Evolutionary conservation across 1,140 invertebrate genomes (phyloP).

Genomic region (Belonocnema kinseyi): DNA sequence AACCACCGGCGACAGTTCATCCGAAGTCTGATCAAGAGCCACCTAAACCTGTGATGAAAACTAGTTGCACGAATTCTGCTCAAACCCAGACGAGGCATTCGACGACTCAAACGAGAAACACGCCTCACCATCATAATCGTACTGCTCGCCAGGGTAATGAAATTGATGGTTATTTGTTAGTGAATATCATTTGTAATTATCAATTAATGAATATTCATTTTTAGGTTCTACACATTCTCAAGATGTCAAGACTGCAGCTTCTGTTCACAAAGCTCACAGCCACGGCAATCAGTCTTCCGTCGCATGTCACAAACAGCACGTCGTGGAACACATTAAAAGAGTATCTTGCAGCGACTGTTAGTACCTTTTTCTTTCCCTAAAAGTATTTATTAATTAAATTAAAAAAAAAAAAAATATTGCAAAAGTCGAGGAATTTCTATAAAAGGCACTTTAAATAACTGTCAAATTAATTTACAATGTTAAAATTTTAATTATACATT

Average conservation of each 20-base stretch:
- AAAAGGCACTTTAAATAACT: too few relatives aligned
- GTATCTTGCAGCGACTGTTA: constrained; percentile 73
- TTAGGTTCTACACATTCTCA: constrained; percentile 65
- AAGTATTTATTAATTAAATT: constrained; percentile 5
- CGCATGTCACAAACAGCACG: constrained; percentile 71
- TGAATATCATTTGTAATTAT: not conserved
- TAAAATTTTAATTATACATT: too few relatives aligned
- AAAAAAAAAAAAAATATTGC: too few relatives aligned
- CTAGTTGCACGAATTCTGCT: constrained; percentile 46
- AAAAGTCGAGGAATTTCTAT: too few relatives aligned
- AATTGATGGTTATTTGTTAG: constrained; percentile 30
- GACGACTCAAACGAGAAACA: constrained; percentile 68
- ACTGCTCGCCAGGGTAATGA: constrained; percentile 57
- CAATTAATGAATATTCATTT: constrained; percentile 17
- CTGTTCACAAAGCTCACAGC: constrained; percentile 59
- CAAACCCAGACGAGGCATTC: constrained; percentile 70
- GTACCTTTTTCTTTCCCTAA: constrained; percentile 49
- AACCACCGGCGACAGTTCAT: constrained; percentile 38
- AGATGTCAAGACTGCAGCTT: constrained; percentile 58
- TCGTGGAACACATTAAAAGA: constrained; percentile 74
- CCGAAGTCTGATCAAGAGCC: constrained; percentile 41
- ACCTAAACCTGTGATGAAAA: constrained; percentile 43
- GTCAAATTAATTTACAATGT: too few relatives aligned
- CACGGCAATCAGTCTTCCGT: constrained; percentile 65
- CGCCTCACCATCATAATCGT: constrained; percentile 59